Evolutionary conservation across 1,140 invertebrate species (phyloP).

Genomic region (Coelopa frigida): DNA sequence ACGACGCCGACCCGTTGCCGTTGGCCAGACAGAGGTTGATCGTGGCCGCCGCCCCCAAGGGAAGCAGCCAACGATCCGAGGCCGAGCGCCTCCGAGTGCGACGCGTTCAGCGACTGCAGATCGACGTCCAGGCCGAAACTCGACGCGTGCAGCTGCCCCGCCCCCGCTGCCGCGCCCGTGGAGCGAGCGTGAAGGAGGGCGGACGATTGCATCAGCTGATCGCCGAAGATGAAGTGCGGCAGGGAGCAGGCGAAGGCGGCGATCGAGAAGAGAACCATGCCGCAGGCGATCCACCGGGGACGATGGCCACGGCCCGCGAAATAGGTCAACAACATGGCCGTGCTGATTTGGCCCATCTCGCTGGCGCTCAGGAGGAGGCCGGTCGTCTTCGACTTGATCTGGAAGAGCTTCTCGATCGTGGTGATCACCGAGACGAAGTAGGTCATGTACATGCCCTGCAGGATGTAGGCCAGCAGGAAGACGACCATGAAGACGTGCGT

Average conservation of each 20-base stretch:
- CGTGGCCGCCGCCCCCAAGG: not conserved
- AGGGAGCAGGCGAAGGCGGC: constrained; percentile 81
- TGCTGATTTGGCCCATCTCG: constrained; percentile 90
- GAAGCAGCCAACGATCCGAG: too few relatives aligned
- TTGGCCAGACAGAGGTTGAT: not conserved
- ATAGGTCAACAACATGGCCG: constrained; percentile 82
- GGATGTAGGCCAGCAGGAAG: constrained; percentile 81
- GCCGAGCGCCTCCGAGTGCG: too few relatives aligned
- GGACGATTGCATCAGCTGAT: constrained; percentile 50
- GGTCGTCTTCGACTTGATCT: constrained; percentile 90
- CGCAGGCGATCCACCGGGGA: constrained; percentile 92
- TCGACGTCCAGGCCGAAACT: too few relatives aligned
- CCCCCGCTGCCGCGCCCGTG: not conserved
- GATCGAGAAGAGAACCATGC: constrained; percentile 82
- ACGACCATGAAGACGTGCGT: constrained; percentile 81
- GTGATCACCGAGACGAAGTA: constrained; percentile 96
- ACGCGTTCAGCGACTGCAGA: not conserved
- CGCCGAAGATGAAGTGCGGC: constrained; percentile 73
- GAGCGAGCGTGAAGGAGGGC: constrained; percentile 8
- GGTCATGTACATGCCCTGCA: constrained; percentile 90
- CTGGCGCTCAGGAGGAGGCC: constrained; percentile 89
- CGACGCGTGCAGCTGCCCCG: too few relatives aligned
- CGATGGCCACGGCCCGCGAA: constrained; percentile 89
- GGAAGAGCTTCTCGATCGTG: constrained; percentile 93
- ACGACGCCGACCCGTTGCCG: not conserved